Conservation (phyloP, 2,113 vertebrate genomes). For the Myanophis thanlyinensis region DNA sequence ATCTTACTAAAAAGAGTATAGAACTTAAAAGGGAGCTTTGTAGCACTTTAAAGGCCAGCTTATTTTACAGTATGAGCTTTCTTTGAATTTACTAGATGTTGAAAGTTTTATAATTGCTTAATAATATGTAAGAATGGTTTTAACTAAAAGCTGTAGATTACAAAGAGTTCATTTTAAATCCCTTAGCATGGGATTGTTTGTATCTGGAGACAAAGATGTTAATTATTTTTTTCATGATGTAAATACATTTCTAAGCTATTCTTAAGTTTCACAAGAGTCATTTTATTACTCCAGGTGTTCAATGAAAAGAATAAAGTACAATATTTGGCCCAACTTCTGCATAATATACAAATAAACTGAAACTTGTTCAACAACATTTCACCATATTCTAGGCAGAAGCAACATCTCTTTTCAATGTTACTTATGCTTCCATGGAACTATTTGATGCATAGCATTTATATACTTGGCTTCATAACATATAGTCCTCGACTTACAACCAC, state of each 20-base stretch:
- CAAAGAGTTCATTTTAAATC: background rate
- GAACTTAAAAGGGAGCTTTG: background rate
- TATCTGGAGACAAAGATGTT: background rate
- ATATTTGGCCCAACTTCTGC: background rate
- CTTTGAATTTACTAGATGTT: background rate
- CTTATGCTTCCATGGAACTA: background rate
- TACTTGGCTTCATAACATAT: background rate
- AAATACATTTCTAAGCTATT: background rate
- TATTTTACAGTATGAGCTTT: background rate
- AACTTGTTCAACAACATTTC: background rate
- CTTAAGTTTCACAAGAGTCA: background rate
- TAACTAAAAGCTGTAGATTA: background rate
- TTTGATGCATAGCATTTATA: background rate
- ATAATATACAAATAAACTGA: background rate
- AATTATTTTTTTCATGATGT: background rate
- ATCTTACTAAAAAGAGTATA: background rate
- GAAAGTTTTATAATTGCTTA: background rate
- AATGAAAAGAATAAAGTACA: background rate
- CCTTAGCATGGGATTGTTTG: background rate
- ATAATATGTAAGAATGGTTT: background rate
- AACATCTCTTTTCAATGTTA: background rate
- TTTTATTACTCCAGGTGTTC: background rate
- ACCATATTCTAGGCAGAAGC: background rate
- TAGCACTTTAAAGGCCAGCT: background rate
- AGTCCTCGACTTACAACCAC: background rate